phyloP scores from a whole-genome alignment of 37 sponge, comb jelly and placozoan species.

The Cliona cf. orientalis region DNA sequence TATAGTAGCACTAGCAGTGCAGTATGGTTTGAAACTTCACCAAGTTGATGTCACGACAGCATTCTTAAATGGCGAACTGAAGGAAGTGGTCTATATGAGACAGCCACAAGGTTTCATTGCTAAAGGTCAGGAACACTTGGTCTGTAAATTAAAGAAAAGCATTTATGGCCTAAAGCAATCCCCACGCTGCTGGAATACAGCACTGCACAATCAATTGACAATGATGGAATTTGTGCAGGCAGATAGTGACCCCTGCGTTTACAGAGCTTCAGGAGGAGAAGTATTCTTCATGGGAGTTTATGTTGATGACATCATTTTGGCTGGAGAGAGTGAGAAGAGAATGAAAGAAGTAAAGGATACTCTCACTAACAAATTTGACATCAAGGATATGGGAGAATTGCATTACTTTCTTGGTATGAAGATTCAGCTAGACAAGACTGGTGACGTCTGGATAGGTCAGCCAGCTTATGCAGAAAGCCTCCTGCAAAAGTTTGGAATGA shows the following conservation, averaged over 20 bases:
- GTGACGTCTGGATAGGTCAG: slow-evolving; percentile 32
- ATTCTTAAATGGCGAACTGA: no score
- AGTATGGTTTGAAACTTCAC: no score
- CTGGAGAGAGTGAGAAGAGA: slow-evolving; percentile 36
- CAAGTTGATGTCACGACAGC: no score
- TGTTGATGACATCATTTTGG: slow-evolving; percentile 38
- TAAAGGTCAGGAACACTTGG: slow-evolving; percentile 28
- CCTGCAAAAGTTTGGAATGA: slow-evolving; percentile 38
- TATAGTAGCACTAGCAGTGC: no score
- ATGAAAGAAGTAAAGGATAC: slow-evolving; percentile 35
- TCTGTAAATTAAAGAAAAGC: slow-evolving; percentile 31
- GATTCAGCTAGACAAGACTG: slow-evolving; percentile 31
- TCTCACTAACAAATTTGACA: slow-evolving; percentile 33
- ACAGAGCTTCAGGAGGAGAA: slow-evolving; percentile 23
- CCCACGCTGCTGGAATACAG: slow-evolving; percentile 66
- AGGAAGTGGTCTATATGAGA: no score
- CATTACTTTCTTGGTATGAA: slow-evolving; percentile 51
- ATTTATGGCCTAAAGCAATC: slow-evolving; percentile 40
- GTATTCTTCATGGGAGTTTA: slow-evolving; percentile 15
- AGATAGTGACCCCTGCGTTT: slow-evolving; percentile 63
- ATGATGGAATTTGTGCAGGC: slow-evolving; percentile 51
- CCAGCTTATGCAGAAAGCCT: slow-evolving; percentile 26
- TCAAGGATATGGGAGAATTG: slow-evolving; percentile 55
- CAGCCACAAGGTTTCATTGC: slow-evolving; percentile 19
- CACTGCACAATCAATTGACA: slow-evolving; percentile 50